Percentiles rank a stretch among this genome's conserved stretches.
These are phyloP conservation scores for Megathymus violae DNA, from an alignment of 1,140 invertebrate genomes.

Conservation along the genomic window DNA sequence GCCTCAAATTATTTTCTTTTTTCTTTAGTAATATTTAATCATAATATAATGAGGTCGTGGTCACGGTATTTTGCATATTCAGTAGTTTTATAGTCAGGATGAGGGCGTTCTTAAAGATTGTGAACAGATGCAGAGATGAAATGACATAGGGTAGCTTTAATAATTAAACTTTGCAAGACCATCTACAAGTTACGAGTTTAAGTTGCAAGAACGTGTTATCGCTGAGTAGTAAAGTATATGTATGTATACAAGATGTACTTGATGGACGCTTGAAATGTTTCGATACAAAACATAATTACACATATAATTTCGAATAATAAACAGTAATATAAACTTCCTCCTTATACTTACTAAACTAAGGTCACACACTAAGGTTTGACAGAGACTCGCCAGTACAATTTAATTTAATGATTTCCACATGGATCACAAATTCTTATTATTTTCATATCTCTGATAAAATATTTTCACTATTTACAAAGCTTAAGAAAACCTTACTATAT, in stretches of 20 bases:
- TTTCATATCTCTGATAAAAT: too few species aligned
- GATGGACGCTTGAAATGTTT: constrained; percentile 1
- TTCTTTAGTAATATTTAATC: not conserved
- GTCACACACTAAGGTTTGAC: too few species aligned
- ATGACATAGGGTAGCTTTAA: constrained; percentile 16
- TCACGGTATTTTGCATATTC: constrained; percentile 9
- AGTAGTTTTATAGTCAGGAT: constrained; percentile 1
- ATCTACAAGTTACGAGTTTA: constrained; percentile 16
- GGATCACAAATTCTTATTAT: too few species aligned
- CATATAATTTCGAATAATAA: too few species aligned
- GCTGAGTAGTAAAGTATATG: constrained; percentile 22
- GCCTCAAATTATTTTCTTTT: not conserved
- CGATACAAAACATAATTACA: constrained; percentile 17
- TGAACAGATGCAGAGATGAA: constrained; percentile 14
- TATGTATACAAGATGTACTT: constrained; percentile 12
- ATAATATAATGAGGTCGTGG: constrained; percentile 3
- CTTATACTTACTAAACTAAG: too few species aligned
- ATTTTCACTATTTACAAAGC: too few species aligned
- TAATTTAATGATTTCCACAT: too few species aligned
- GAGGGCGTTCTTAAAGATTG: constrained; percentile 10
- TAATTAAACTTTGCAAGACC: constrained; percentile 24
- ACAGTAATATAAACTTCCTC: too few species aligned
- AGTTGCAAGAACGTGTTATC: constrained; percentile 15
- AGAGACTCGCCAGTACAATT: not conserved
- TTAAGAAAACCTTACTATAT: too few species aligned